Evolutionary conservation across 1,140 invertebrate species (phyloP).

Genomic region (Epicauta chinensis): DNA sequence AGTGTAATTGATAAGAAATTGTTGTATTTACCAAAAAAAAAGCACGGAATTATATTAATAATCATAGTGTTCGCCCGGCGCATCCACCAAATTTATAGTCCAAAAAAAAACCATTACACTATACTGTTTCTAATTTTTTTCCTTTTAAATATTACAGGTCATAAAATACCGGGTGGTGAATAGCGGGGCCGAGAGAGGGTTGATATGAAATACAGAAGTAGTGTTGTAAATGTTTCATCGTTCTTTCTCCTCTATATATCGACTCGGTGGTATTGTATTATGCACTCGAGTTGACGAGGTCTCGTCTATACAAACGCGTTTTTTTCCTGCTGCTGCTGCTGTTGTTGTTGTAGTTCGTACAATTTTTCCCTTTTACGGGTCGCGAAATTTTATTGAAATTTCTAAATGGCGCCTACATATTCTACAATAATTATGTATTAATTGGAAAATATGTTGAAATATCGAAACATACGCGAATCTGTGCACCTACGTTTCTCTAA

Average conservation of each 20-base stretch:
- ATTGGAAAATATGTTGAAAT: constrained; percentile 2
- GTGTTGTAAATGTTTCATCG: constrained; percentile 11
- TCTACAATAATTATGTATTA: background rate
- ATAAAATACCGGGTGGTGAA: constrained; percentile 12
- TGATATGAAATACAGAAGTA: constrained; percentile 14
- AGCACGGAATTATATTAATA: background rate
- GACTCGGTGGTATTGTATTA: constrained; percentile 13
- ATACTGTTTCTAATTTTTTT: too few relatives aligned
- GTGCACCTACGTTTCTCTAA: too few relatives aligned
- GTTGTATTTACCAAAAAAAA: too few relatives aligned
- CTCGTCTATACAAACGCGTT: constrained; percentile 7
- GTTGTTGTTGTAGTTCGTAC: background rate
- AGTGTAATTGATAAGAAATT: too few relatives aligned
- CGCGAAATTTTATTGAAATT: background rate
- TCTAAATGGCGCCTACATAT: too few relatives aligned
- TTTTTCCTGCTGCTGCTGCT: constrained; percentile 8
- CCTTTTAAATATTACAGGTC: constrained; percentile 9
- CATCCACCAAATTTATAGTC: too few relatives aligned
- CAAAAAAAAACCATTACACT: too few relatives aligned
- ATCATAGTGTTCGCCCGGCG: too few relatives aligned
- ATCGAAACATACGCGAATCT: too few relatives aligned
- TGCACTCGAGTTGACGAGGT: constrained; percentile 16
- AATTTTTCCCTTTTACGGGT: background rate
- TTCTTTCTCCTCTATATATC: constrained; percentile 7
- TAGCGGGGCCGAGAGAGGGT: constrained; percentile 12